These are phyloP conservation scores for Aptenodytes forsteri DNA, from an alignment of 2,113 vertebrate genomes.

Conservation along the genomic window DNA sequence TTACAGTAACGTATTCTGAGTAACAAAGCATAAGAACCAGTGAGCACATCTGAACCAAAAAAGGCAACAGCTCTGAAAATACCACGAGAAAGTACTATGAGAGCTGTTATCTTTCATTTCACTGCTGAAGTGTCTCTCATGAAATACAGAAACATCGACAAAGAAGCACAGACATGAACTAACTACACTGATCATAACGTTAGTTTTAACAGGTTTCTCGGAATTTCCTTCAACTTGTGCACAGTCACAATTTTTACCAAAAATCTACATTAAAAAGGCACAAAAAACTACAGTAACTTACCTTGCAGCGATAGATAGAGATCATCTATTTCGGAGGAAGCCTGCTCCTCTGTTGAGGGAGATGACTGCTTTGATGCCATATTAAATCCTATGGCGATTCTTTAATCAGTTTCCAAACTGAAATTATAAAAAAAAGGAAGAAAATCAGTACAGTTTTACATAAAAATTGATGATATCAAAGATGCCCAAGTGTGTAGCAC, in stretches of 20 bases:
- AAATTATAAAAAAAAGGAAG: neutral
- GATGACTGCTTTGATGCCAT: slow-evolving; percentile 64
- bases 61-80: neutral
- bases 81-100: rapidly evolving
- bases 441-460: neutral
- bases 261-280: neutral
- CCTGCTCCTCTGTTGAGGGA: slow-evolving; percentile 55
- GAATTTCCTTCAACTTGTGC: neutral
- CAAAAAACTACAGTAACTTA: slow-evolving; percentile 3
- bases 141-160: neutral
- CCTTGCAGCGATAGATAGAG: slow-evolving; percentile 75
- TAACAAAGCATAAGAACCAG: neutral
- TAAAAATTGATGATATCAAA: neutral
- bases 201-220: neutral
- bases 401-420: slow-evolving; percentile 58
- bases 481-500: neutral
- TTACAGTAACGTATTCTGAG: neutral
- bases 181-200: neutral
- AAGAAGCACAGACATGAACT: neutral
- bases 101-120: neutral
- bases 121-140: neutral
- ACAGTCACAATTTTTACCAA: neutral
- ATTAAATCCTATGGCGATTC: neutral
- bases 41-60: neutral
- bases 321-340: slow-evolving; percentile 73